Conservation (phyloP, 2,113 vertebrate species). For the Anthoscopus minutus region DNA sequence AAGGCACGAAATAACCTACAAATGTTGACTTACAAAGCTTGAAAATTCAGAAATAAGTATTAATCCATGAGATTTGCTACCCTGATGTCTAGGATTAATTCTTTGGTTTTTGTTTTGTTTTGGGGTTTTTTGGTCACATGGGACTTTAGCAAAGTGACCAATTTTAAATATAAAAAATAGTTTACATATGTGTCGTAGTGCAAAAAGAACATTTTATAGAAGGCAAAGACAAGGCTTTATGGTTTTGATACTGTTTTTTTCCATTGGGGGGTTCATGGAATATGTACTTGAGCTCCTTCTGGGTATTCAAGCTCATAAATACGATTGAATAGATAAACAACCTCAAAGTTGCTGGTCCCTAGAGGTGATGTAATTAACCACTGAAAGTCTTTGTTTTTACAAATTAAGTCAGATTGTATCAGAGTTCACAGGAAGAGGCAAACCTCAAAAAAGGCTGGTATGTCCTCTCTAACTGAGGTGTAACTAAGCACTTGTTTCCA, state of each 20-base stretch:
- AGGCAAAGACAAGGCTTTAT: not conserved
- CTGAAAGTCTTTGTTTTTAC: not conserved
- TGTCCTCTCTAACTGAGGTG: not conserved
- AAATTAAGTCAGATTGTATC: not conserved
- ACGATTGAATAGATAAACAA: not conserved
- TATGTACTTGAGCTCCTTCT: not conserved
- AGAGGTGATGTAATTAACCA: not conserved
- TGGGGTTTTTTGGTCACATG: not conserved
- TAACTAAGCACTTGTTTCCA: not conserved
- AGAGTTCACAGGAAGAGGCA: not conserved
- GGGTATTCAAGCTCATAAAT: not conserved
- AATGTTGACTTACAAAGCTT: not conserved
- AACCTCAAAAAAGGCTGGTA: not conserved
- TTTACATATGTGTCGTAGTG: not conserved
- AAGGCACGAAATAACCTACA: not conserved
- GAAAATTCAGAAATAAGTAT: not conserved
- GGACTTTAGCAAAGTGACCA: not conserved
- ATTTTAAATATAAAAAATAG: not conserved
- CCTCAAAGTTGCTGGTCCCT: not conserved
- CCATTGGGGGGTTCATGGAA: not conserved
- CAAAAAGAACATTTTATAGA: not conserved
- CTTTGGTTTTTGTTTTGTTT: not conserved
- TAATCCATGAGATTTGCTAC: not conserved
- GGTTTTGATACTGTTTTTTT: accelerated
- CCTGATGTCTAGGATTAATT: not conserved